These are phyloP conservation scores for Cardinalis cardinalis DNA, from an alignment of 2,113 vertebrate genomes.

Conservation along the genomic window DNA sequence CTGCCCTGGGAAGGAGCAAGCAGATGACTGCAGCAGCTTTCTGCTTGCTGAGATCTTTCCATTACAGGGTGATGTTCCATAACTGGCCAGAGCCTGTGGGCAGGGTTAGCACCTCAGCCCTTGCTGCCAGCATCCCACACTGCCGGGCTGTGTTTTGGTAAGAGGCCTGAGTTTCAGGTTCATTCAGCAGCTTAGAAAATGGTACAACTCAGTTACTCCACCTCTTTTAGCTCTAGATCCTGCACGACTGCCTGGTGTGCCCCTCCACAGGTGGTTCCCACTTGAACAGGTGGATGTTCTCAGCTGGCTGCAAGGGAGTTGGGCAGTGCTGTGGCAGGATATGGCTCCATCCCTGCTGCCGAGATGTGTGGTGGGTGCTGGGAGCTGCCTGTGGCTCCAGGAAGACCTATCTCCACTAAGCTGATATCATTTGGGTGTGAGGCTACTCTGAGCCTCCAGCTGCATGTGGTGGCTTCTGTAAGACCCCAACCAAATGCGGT, in stretches of 20 bases:
- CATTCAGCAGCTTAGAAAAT: background rate
- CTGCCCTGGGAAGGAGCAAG: background rate
- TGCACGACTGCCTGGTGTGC: background rate
- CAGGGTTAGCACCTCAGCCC: background rate
- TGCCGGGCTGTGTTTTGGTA: background rate
- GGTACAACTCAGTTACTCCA: background rate
- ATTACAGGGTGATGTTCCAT: background rate
- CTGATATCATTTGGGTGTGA: background rate
- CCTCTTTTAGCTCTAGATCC: background rate
- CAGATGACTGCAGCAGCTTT: background rate
- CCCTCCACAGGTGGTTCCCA: background rate
- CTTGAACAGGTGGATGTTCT: background rate
- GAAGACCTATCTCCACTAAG: background rate
- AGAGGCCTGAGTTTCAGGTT: background rate
- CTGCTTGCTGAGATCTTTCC: background rate
- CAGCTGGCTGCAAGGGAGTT: background rate
- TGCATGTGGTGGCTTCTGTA: background rate
- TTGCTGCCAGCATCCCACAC: background rate
- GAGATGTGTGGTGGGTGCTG: background rate
- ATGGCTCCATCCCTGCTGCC: accelerated
- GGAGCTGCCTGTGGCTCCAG: background rate
- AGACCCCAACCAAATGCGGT: background rate
- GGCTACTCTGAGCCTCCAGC: background rate
- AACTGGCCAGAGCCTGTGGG: background rate
- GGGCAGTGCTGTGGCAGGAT: accelerated